phyloP scores from a whole-genome alignment of 2,113 vertebrate species.

The Apus apus region DNA sequence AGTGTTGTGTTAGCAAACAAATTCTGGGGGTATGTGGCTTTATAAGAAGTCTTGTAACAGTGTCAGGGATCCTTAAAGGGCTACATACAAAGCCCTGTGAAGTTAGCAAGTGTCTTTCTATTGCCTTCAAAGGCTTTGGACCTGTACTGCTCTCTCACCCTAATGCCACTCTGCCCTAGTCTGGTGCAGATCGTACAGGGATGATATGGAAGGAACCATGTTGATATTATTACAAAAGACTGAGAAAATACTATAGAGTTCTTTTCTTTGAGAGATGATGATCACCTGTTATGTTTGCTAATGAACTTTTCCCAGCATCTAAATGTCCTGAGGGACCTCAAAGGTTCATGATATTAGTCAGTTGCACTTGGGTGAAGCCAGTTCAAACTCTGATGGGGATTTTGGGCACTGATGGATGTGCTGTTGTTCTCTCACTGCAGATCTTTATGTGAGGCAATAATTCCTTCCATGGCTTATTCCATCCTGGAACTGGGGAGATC shows the following conservation, averaged over 20 bases:
- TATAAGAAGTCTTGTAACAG: neutral
- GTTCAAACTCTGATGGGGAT: neutral
- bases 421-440: neutral
- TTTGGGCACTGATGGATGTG: neutral
- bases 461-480: neutral
- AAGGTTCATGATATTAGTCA: neutral
- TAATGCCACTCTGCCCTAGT: neutral
- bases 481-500: neutral
- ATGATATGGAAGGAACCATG: fast-evolving
- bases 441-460: neutral
- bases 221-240: neutral
- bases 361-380: neutral
- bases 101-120: neutral
- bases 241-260: neutral
- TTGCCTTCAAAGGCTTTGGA: neutral
- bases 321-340: neutral
- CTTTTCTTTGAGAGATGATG: neutral
- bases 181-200: neutral
- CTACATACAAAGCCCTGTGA: neutral
- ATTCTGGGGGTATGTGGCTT: neutral
- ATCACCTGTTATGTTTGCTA: neutral
- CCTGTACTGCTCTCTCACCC: neutral
- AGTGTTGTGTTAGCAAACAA: neutral
- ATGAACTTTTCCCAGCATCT: neutral
- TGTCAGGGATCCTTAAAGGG: neutral